These are phyloP conservation scores for Tragelaphus strepsiceros DNA, from an alignment of 2,113 vertebrate species.

Conservation along the genomic window DNA sequence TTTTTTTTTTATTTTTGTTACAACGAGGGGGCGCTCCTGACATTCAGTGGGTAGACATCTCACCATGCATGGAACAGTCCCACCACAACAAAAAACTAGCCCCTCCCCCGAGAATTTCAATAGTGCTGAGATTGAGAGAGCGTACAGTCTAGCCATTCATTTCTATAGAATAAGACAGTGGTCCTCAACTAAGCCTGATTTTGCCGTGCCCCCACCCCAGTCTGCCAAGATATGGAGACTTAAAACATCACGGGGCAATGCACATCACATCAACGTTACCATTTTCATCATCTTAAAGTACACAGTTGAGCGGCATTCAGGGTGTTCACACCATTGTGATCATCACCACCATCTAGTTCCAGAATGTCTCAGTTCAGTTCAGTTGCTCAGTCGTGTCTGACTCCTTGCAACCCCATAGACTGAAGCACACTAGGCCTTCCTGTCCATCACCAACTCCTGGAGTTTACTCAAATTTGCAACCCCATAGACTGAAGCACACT, in stretches of 20 bases:
- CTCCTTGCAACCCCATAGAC: background rate
- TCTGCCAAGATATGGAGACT: background rate
- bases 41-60: background rate
- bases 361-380: background rate
- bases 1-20: background rate
- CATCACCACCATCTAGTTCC: background rate
- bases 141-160: no score
- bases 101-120: rapidly evolving
- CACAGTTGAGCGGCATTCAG: background rate
- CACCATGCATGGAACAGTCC: background rate
- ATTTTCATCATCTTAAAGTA: background rate
- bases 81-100: background rate
- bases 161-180: background rate
- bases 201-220: background rate
- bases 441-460: background rate
- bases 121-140: background rate
- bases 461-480: background rate
- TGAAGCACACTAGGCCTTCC: background rate
- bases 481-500: background rate
- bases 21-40: background rate
- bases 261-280: background rate
- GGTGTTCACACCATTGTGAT: background rate
- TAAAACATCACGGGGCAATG: background rate
- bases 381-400: background rate
- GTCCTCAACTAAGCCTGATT: background rate